Conservation (phyloP, 2,888 invertebrate genomes). For the Stenodera caucasica region DNA sequence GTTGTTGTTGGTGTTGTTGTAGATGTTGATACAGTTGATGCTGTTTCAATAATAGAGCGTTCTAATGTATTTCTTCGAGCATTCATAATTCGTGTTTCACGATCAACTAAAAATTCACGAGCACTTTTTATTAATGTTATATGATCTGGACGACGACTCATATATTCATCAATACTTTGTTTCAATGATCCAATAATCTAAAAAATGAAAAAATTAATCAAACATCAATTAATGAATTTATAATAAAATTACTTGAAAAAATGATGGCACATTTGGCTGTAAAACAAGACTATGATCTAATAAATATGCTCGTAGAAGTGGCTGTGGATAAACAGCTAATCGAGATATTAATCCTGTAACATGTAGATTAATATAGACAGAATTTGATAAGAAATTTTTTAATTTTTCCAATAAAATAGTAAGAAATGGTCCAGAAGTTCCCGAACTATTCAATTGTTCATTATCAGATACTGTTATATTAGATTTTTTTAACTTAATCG, state of each 20-base stretch:
- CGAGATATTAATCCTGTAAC: constrained; percentile 85
- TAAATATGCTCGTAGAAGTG: constrained; percentile 83
- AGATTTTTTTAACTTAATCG: constrained; percentile 28
- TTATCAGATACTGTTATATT: constrained; percentile 53
- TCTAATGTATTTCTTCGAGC: constrained; percentile 66
- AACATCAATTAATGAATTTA: constrained; percentile 13
- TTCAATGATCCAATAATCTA: constrained; percentile 78
- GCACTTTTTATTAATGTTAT: constrained; percentile 74
- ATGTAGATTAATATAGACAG: constrained; percentile 82
- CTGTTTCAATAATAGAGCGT: constrained; percentile 20
- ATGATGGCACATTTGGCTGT: constrained; percentile 87
- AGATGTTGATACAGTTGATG: neutral
- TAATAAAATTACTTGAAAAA: constrained; percentile 73
- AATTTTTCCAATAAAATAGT: constrained; percentile 78
- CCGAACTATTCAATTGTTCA: constrained; percentile 53
- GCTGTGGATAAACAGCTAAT: constrained; percentile 86
- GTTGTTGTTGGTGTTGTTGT: constrained; percentile 29
- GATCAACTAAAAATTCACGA: constrained; percentile 73
- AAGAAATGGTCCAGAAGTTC: constrained; percentile 73
- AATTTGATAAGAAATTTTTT: constrained; percentile 81
- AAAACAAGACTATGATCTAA: constrained; percentile 82
- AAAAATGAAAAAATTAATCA: constrained; percentile 29
- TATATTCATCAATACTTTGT: constrained; percentile 82
- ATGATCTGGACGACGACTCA: constrained; percentile 63
- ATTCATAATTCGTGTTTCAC: constrained; percentile 76